Evolutionary conservation across 2,888 invertebrate species (phyloP).

Genomic region (Drosophila borborema): DNA sequence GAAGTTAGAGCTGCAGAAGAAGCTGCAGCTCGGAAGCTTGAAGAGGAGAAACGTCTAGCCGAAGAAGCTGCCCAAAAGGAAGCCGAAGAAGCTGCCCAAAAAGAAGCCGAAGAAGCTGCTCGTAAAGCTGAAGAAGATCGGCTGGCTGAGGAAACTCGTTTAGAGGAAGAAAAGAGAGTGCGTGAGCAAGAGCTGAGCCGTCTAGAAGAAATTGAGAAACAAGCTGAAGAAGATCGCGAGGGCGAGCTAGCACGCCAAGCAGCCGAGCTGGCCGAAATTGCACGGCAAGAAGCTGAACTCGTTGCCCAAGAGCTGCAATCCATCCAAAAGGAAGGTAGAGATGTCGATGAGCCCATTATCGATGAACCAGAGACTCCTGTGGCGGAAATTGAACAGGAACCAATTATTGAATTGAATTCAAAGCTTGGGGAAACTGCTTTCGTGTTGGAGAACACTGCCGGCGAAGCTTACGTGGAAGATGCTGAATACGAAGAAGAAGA

Average conservation of each 20-base stretch:
- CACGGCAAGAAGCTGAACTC: constrained; percentile 88
- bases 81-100: constrained; percentile 86
- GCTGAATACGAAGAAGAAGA: constrained; percentile 66
- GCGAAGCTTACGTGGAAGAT: constrained; percentile 64
- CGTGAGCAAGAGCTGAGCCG: constrained; percentile 87
- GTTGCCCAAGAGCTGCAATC: constrained; percentile 87
- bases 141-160: constrained; percentile 83
- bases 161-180: constrained; percentile 85
- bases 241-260: constrained; percentile 90
- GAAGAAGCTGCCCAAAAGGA: constrained; percentile 85
- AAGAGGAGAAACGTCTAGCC: constrained; percentile 87
- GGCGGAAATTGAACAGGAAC: constrained; percentile 66
- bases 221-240: constrained; percentile 87
- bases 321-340: constrained; percentile 73
- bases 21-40: constrained; percentile 83
- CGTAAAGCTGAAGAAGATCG: constrained; percentile 84
- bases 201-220: constrained; percentile 86
- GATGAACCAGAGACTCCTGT: constrained; percentile 83
- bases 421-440: constrained; percentile 55
- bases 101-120: constrained; percentile 63
- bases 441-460: constrained; percentile 48
- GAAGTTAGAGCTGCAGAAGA: constrained; percentile 85
- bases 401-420: constrained; percentile 72
- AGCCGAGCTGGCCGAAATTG: constrained; percentile 89
- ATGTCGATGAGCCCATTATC: constrained; percentile 84